Percentiles rank a stretch among this genome's conserved stretches.
Evolutionary conservation across 2,113 vertebrate genomes (phyloP).

Genomic region (Otolemur garnettii): DNA sequence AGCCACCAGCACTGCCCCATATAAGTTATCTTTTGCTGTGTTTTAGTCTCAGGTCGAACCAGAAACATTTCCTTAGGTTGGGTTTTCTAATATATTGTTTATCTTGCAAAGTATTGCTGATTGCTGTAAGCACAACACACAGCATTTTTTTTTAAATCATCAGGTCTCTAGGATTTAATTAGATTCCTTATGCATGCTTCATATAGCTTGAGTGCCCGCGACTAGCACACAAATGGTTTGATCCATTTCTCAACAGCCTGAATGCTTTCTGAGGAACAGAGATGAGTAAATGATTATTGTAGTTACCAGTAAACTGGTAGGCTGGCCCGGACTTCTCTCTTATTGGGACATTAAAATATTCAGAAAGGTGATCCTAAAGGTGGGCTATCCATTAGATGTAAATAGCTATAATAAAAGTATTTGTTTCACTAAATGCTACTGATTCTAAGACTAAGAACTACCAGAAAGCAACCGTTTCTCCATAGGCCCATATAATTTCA

Average conservation of each 20-base stretch:
- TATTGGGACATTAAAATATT: background rate
- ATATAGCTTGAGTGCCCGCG: background rate
- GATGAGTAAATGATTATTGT: background rate
- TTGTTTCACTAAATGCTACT: slow-evolving; percentile 23
- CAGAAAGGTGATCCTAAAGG: background rate
- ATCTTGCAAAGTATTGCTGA: background rate
- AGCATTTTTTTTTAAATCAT: background rate
- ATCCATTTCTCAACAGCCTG: background rate
- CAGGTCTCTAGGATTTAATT: background rate
- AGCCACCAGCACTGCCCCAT: no score
- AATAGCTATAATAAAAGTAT: slow-evolving; percentile 2
- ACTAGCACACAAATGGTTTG: background rate
- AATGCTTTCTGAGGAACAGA: background rate
- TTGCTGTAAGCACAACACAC: background rate
- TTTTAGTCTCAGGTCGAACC: background rate
- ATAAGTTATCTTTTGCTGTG: background rate
- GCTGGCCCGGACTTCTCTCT: background rate
- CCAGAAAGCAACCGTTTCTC: background rate
- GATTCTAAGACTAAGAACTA: background rate
- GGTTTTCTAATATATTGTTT: background rate
- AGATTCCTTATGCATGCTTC: background rate
- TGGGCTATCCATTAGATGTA: background rate
- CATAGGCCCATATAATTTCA: background rate
- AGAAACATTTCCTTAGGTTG: background rate
- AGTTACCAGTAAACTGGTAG: background rate